Conservation (phyloP, 2,797 vertebrate species). For the Paguma larvata region DNA sequence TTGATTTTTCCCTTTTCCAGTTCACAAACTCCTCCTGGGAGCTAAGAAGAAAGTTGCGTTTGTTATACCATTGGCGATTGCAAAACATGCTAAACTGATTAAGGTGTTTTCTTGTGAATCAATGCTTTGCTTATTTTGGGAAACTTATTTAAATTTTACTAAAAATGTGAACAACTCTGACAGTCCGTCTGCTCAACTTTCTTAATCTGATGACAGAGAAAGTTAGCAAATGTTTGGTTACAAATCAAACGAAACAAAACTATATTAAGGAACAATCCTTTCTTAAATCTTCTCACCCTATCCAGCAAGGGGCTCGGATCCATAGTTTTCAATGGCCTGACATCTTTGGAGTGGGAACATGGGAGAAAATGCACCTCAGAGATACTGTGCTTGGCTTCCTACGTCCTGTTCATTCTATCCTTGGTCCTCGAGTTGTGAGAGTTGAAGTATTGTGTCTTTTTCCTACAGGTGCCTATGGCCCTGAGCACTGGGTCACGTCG, state of each 20-base stretch:
- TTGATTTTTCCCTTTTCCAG: neutral
- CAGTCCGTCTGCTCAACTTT: constrained; percentile 14
- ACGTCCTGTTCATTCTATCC: neutral
- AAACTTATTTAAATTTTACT: neutral
- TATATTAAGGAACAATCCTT: constrained; percentile 71
- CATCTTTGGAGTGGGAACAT: neutral
- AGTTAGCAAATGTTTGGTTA: constrained; percentile 70
- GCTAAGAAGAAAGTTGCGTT: neutral
- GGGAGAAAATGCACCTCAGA: neutral
- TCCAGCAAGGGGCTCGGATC: constrained; percentile 65
- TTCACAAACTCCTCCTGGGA: neutral
- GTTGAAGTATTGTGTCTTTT: constrained; percentile 76
- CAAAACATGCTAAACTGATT: neutral
- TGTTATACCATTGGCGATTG: neutral
- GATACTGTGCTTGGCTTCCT: neutral
- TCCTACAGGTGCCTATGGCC: constrained; percentile 93
- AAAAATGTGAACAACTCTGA: neutral
- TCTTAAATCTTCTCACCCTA: neutral
- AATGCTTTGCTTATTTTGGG: constrained; percentile 58
- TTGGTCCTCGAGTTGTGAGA: neutral
- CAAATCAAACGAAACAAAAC: constrained; percentile 71
- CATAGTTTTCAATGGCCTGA: neutral
- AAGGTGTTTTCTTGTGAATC: constrained; percentile 50
- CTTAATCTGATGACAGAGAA: constrained; percentile 57
- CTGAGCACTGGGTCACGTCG: constrained; percentile 94